Base-by-base conservation (phyloP, 2,888 invertebrate species). In the Heteropelma amictum region DNA sequence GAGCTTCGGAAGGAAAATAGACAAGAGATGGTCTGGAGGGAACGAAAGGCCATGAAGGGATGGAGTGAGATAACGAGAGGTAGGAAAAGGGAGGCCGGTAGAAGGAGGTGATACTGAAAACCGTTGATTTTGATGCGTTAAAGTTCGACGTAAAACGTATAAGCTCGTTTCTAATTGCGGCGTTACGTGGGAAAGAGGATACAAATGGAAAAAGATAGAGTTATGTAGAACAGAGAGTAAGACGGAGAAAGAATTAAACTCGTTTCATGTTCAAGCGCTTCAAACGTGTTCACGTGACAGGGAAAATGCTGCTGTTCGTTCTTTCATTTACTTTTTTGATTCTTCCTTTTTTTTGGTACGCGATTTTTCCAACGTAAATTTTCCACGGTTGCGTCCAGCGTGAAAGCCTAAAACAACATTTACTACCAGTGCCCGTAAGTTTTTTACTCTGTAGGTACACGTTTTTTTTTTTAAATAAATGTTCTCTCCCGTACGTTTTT, bases 341-440 rank as follows among this genome's bases (percentile, higher is more conserved):
- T 64, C 38, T 10, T 63, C 38, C 40, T 35, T 40, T 64, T 72
- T 58, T 58, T 60, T 51, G n/a, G 30, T 42, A 42, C 58, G 35
- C 65, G 67, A 61, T 54, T 45, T 63, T 17, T 47, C 33, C 49
- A 61, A 69, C 70, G 70, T 56, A 68, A 76, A 71, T 68, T 72
- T 76, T 56, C 60, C 77, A 47, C 69, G 60, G 58, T 53, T 68
- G 74, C 65, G 61, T 28, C 77, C 38, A 64, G 60, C 72, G 78
- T 82, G 79, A 82, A 83, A 79, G 81, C 82, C 81, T 81, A 80
- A 81, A 83, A 83, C 82, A 82, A 82, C 81, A 80, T 81, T 82
- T 80, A 73, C 79, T 77, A 76, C 72, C 56, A 40, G n/a, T n/a
- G n/a, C n/a, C n/a, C n/a, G n/a, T n/a, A n/a, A n/a, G n/a, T n/a